Evolutionary conservation across 2,888 invertebrate species (phyloP).

Genomic region (Incurvaria masculella): DNA sequence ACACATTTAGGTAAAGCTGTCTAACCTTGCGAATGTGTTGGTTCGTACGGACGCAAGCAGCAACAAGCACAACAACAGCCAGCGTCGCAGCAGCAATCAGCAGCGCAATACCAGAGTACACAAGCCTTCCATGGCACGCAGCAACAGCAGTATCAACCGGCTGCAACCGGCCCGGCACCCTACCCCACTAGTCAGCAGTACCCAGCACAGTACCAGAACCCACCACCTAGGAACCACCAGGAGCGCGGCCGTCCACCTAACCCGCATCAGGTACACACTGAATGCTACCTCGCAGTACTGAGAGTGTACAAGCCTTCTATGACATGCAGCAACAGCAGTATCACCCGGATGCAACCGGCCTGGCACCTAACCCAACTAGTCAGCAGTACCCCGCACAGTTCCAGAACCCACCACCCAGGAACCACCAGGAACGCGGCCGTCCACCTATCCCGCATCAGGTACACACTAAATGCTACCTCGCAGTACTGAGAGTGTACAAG

Average conservation of each 20-base stretch:
- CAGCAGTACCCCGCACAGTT: conserved; percentile 28
- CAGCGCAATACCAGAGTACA: conserved; percentile 52
- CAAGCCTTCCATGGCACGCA: conserved; percentile 56
- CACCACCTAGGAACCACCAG: conserved; percentile 52
- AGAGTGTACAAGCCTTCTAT: conserved; percentile 9
- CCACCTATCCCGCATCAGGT: conserved; percentile 52
- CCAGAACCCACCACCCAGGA: conserved; percentile 50
- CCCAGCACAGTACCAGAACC: conserved; percentile 34
- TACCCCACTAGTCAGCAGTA: conserved; percentile 47
- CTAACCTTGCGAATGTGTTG: conserved; percentile 59
- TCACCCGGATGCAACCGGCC: no score
- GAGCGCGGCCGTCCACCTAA: conserved; percentile 53
- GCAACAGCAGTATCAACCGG: conserved; percentile 51
- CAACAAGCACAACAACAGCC: conserved; percentile 55
- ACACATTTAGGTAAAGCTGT: conserved; percentile 18
- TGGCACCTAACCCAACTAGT: conserved; percentile 42
- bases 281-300: no score
- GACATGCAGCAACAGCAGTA: no score
- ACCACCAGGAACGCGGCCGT: conserved; percentile 52
- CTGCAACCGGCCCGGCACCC: conserved; percentile 35
- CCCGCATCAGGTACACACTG: conserved; percentile 39
- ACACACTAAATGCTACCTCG: conserved; percentile 16
- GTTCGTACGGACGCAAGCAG: conserved; percentile 59
- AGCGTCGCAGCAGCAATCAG: conserved; percentile 53
- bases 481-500: conserved; percentile 48